Base-by-base conservation (phyloP, 2,113 vertebrate species). In the Ahaetulla prasina region DNA sequence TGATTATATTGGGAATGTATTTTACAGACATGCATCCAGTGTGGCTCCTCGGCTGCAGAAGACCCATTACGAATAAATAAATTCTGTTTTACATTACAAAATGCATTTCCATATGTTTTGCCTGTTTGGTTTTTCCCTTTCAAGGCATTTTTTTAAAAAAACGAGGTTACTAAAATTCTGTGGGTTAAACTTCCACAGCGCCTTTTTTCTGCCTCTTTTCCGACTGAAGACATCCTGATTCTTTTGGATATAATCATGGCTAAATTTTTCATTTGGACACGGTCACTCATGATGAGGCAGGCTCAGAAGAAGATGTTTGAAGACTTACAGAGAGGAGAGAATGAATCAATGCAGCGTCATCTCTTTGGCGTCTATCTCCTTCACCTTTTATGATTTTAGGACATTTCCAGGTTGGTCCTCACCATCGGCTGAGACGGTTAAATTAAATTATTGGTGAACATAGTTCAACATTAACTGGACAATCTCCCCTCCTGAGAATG, bases 1-100 rank as follows among this genome's bases (percentile, higher is more conserved):
- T 94, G 91, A 94, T 96, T 97, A 96, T 97, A 97, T 94, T 55
- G 0, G 95, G 96, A 97, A 96, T 95, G 92, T 95, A 91, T 96
- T 97, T 97, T 96, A 94, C 94, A 97, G 89, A 95, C 95, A 94
- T 96, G 60, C 92, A 91, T 92, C 89, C 94, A 94, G 96, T 96
- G 85, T 85, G 91, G 90, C 95, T 97, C 96, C 94, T 93, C 96
- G 95, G 96, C 92, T 96, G 88, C 95, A 30, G 57, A 95, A 92
- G 89, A 93, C 74, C 93, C 95, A 93, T 96, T 94, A 96, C 96
- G 92, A 96, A 93, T 49, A 96, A n/a, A n/a, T 57, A 94, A 95
- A 96, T 68, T 23, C 7, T 91, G 92, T 92, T 96, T 95, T 94
- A 94, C 94, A 94, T 94, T 96, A 95, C 87, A 93, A n/a, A 91